These are phyloP conservation scores for Lophotis ruficrista DNA, from an alignment of 2,113 vertebrate genomes.

Conservation along the genomic window DNA sequence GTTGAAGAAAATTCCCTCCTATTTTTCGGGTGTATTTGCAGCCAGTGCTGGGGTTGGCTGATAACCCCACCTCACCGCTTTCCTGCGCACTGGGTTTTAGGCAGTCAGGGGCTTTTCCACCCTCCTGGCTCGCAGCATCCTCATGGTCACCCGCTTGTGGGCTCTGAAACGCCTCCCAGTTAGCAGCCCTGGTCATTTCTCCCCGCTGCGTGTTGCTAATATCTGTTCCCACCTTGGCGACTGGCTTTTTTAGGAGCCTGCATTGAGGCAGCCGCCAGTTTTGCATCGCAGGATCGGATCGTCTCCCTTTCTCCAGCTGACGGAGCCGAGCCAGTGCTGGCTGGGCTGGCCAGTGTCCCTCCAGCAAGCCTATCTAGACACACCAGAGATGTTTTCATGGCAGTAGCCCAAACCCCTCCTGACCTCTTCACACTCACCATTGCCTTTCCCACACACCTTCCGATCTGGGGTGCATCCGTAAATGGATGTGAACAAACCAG, in stretches of 20 bases:
- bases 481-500: not conserved
- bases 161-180: not conserved
- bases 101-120: rapidly evolving
- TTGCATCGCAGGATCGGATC: not conserved
- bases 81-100: not conserved
- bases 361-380: not conserved
- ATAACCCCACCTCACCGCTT: not conserved
- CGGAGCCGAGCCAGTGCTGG: rapidly evolving
- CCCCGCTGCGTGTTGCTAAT: rapidly evolving
- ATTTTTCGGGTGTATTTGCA: rapidly evolving
- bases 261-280: not conserved
- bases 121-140: not conserved
- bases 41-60: not conserved
- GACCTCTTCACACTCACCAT: not conserved
- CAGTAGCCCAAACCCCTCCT: not conserved
- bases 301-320: not conserved
- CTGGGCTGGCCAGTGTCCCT: not conserved
- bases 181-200: not conserved
- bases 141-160: not conserved
- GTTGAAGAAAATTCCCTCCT: not conserved
- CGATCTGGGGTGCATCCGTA: not conserved
- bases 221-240: not conserved
- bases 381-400: not conserved
- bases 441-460: not conserved
- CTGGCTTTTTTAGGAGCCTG: not conserved